Conservation (phyloP, 2,888 invertebrate genomes). For the Harpalus rufipes region DNA sequence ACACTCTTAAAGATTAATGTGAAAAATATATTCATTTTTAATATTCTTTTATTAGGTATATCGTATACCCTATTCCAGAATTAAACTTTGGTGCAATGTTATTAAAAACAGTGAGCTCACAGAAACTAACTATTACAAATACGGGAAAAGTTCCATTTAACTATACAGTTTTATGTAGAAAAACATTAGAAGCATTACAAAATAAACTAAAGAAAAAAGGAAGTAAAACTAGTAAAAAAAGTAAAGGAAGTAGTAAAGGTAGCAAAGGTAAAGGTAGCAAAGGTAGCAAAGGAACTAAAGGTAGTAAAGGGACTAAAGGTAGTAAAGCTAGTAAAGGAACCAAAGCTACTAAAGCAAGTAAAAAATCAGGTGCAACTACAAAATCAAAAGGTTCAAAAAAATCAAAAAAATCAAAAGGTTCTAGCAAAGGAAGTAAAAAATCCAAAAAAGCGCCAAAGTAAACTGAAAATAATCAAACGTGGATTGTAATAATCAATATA, state of each 20-base stretch:
- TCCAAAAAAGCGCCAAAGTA: slow-evolving; percentile 67
- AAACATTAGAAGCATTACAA: slow-evolving; percentile 66
- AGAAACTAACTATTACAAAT: slow-evolving; percentile 81
- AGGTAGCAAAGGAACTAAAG: neutral
- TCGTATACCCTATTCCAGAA: slow-evolving; percentile 80
- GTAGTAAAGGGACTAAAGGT: neutral
- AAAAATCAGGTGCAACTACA: slow-evolving; percentile 7
- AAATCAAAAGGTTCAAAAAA: slow-evolving; percentile 60
- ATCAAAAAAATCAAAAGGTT: slow-evolving; percentile 68
- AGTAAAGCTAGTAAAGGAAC: slow-evolving; percentile 44
- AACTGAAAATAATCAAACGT: too few species aligned
- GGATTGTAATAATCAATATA: neutral
- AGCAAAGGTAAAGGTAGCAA: neutral
- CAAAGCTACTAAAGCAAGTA: slow-evolving; percentile 11
- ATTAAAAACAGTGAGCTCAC: slow-evolving; percentile 78
- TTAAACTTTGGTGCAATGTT: slow-evolving; percentile 81
- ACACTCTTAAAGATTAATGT: too few species aligned
- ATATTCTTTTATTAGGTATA: slow-evolving; percentile 77
- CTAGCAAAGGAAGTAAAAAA: slow-evolving; percentile 62
- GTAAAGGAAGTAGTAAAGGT: neutral
- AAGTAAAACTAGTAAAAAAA: slow-evolving; percentile 63
- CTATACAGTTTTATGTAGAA: slow-evolving; percentile 71
- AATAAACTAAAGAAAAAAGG: slow-evolving; percentile 46
- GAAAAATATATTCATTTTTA: slow-evolving; percentile 1
- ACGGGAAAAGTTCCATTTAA: slow-evolving; percentile 80